Evolutionary conservation across 2,888 invertebrate genomes (phyloP).

Genomic region (Poecilobothrus nobilitatus): DNA sequence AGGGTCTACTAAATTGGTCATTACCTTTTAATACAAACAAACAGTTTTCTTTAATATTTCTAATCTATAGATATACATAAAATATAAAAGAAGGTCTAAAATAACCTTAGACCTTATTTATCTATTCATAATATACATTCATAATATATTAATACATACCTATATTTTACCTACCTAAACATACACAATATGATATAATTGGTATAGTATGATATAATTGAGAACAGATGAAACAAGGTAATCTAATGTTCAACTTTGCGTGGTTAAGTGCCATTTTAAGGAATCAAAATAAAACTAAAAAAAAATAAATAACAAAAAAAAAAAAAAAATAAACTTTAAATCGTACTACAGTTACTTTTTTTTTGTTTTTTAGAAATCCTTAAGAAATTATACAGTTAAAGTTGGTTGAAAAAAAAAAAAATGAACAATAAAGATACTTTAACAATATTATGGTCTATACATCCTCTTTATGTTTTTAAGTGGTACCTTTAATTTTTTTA

Average conservation of each 20-base stretch:
- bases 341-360: not conserved
- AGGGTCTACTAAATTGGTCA: not conserved
- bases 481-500: constrained; percentile 2
- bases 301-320: no score
- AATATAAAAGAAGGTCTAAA: no score
- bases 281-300: no score
- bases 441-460: not conserved
- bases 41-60: no score
- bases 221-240: not conserved
- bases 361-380: not conserved
- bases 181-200: not conserved
- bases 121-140: no score
- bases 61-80: no score
- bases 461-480: not conserved
- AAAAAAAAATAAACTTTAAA: no score
- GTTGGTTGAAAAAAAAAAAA: not conserved
- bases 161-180: no score
- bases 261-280: constrained; percentile 5
- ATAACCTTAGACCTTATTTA: no score
- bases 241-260: constrained; percentile 9
- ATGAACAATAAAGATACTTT: constrained; percentile 1
- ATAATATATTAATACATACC: no score
- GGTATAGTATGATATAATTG: not conserved
- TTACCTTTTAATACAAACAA: not conserved
- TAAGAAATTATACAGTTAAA: not conserved